Evolutionary conservation across 2,797 vertebrate genomes (phyloP).

Genomic region (Sebastes baramenuke): DNA sequence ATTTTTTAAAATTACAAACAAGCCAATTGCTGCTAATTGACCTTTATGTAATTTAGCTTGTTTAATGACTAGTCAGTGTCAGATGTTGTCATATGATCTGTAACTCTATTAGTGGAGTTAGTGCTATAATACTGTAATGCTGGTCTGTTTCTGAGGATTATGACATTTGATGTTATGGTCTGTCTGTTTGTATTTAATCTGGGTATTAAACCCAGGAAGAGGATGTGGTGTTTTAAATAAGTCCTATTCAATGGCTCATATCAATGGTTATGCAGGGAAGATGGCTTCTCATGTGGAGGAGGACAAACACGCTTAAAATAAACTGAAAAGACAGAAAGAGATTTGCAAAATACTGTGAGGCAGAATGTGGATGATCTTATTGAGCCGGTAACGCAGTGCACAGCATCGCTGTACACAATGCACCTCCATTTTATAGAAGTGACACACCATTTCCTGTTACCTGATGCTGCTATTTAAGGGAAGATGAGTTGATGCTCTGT

Average conservation of each 20-base stretch:
- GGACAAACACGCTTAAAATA: constrained; percentile 37
- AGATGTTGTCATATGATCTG: constrained; percentile 38
- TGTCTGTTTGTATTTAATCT: constrained; percentile 63
- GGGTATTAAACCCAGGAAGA: constrained; percentile 50
- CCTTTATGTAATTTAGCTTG: constrained; percentile 15
- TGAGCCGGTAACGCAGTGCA: constrained; percentile 8
- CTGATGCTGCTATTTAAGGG: constrained; percentile 13
- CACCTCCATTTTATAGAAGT: constrained; percentile 43
- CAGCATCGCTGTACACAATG: constrained; percentile 2
- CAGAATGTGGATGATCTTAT: constrained; percentile 26
- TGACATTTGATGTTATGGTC: constrained; percentile 52
- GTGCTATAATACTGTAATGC: constrained; percentile 49
- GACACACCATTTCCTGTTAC: constrained; percentile 25
- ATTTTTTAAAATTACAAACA: not conserved
- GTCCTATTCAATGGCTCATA: constrained; percentile 24
- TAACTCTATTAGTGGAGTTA: constrained; percentile 36
- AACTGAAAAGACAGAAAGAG: constrained; percentile 33
- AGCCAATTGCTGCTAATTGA: constrained; percentile 18
- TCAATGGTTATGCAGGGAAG: constrained; percentile 5
- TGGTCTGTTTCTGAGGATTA: constrained; percentile 65
- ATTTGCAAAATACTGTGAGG: constrained; percentile 14
- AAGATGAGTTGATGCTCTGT: not conserved
- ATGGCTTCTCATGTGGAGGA: constrained; percentile 23
- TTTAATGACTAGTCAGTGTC: constrained; percentile 43
- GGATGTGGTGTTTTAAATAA: constrained; percentile 36